Percentiles rank a stretch among this genome's conserved stretches.
phyloP scores from a whole-genome alignment of 2,888 invertebrate species.

The Macropis europaea region DNA sequence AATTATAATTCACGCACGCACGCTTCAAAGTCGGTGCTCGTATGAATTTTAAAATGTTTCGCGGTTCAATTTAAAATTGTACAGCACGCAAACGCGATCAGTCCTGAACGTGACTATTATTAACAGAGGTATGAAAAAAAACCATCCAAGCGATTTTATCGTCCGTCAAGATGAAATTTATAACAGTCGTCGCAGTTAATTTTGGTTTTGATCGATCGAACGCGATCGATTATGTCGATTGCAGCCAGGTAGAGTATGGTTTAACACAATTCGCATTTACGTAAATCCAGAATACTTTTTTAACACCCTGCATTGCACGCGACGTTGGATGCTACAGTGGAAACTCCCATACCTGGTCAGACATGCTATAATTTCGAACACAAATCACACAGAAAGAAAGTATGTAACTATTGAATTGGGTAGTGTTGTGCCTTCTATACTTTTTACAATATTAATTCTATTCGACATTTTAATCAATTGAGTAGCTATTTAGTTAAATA shows the following conservation, averaged over 20 bases:
- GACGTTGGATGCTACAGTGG: too few species aligned
- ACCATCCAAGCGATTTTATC: conserved; percentile 24
- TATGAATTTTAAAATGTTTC: conserved; percentile 34
- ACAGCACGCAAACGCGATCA: conserved; percentile 41
- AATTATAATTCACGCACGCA: conserved; percentile 32
- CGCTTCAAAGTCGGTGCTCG: not conserved
- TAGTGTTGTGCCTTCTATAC: too few species aligned
- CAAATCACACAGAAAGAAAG: too few species aligned
- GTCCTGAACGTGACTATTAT: conserved; percentile 43
- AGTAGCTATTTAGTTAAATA: too few species aligned
- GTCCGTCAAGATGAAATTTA: conserved; percentile 36
- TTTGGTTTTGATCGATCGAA: conserved; percentile 17
- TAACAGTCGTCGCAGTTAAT: conserved; percentile 17
- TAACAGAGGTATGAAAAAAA: conserved; percentile 19
- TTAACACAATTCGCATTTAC: conserved; percentile 1
- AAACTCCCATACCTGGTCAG: too few species aligned
- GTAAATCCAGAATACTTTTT: too few species aligned
- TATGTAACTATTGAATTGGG: too few species aligned
- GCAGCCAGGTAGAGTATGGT: not conserved
- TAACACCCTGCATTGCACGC: too few species aligned
- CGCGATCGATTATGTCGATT: not conserved
- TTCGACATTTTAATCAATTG: too few species aligned
- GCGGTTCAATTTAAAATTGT: conserved; percentile 35
- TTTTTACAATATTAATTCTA: too few species aligned
- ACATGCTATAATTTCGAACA: not conserved